These are phyloP conservation scores for Metellina segmentata DNA, from an alignment of 2,888 invertebrate species.

Conservation along the genomic window DNA sequence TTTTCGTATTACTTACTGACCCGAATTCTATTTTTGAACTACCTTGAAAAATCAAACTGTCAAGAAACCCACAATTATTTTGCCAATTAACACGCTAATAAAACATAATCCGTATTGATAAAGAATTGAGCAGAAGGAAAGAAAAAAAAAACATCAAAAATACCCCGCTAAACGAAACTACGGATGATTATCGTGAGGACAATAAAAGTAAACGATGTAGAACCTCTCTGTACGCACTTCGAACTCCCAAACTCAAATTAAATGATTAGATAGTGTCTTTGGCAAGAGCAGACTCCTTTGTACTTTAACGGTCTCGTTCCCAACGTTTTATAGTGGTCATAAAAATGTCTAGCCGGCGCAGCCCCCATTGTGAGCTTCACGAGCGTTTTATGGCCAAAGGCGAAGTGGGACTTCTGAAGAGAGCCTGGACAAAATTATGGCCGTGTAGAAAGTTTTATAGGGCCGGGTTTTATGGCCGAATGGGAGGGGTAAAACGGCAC, in stretches of 20 bases:
- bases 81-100: conserved; percentile 63
- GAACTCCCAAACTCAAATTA: conserved; percentile 63
- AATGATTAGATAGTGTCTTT: conserved; percentile 74
- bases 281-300: conserved; percentile 66
- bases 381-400: conserved; percentile 72
- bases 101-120: conserved; percentile 29
- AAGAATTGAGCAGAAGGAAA: conserved; percentile 12
- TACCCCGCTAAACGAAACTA: conserved; percentile 30
- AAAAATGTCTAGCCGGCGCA: conserved; percentile 75
- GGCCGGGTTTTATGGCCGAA: conserved; percentile 77
- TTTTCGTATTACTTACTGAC: neutral
- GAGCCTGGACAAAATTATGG: conserved; percentile 77
- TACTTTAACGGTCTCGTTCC: conserved; percentile 61
- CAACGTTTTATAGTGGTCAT: conserved; percentile 75
- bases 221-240: conserved; percentile 39
- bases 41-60: conserved; percentile 5
- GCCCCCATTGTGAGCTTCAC: conserved; percentile 55
- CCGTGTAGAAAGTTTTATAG: conserved; percentile 77
- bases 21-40: neutral
- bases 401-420: conserved; percentile 40
- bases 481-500: conserved; percentile 76
- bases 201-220: conserved; percentile 68
- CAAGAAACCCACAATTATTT: conserved; percentile 35
- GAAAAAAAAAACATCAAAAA: conserved; percentile 27
- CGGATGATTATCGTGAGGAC: conserved; percentile 61